Base-by-base conservation (phyloP, 2,113 vertebrate genomes). In the Lota lota region DNA sequence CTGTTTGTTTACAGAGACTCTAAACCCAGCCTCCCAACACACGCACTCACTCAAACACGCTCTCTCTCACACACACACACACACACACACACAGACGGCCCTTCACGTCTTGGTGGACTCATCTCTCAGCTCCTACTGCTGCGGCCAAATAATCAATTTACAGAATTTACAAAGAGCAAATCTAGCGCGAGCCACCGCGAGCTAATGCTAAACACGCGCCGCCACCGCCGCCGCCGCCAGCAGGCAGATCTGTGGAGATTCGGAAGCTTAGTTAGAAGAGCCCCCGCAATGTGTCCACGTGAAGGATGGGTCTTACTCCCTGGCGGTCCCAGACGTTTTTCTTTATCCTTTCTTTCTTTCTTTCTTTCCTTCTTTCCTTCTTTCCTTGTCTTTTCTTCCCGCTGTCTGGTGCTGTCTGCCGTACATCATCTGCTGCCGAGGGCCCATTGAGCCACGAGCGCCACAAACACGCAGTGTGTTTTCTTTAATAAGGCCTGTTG, bases 1-100 rank as follows among this genome's bases (percentile, higher is more conserved):
- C 88, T 91, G 86, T 91, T 92, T 94, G 93, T 95, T 96, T 95
- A 94, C 89, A 93, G 88, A 93, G 85, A 40, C 81, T 79, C 24
- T 83, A 92, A 94, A 88, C 87, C 85, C 83, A 67, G 81, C 91
- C 88, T 79, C 77, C 88, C 90, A 21, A 22, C 21, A 14, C 36
- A 40, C 36, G 11, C 36, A 40, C 36, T 33, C 28, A 33, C 28
- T 33, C 51, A 15, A 3, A 3, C 85, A 72, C 73, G 61, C 10
- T 6, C 20, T 10, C 58, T 10, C 11, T 3, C 20, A 15, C 59
- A n/a, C 36, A 10, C 36, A 40, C 36, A 40, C 36, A 40, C 36
- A 40, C 36, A 40, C 36, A 40, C 53, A 17, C 53, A 17, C 85
- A 72, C 73, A 61, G 3, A 11, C 36, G 11, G 24, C 2, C 24